These are phyloP conservation scores for Moxostoma hubbsi DNA, from an alignment of 2,797 vertebrate genomes.

Conservation along the genomic window DNA sequence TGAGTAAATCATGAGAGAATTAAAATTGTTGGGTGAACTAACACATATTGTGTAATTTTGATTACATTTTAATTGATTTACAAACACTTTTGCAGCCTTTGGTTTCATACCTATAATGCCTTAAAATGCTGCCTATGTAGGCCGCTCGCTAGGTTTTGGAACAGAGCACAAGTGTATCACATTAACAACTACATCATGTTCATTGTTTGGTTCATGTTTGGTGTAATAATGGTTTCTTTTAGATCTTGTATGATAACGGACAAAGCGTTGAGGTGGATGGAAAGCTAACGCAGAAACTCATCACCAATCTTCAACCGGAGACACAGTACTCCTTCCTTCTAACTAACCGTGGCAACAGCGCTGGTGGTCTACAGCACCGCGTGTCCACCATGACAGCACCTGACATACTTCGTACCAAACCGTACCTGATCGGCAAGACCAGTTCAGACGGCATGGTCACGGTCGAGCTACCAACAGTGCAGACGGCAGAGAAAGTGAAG, in stretches of 20 bases:
- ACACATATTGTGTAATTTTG: no score
- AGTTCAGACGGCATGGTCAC: conserved; percentile 96
- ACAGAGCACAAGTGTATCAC: neutral
- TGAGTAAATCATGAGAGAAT: no score
- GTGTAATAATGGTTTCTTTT: conserved; percentile 26
- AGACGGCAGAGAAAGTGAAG: conserved; percentile 92
- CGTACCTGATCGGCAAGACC: conserved; percentile 91
- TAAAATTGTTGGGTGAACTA: no score
- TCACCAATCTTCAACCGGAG: conserved; percentile 94
- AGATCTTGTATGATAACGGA: conserved; percentile 98
- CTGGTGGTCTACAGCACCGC: conserved; percentile 94
- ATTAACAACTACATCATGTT: neutral
- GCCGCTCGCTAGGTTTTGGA: neutral
- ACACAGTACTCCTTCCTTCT: conserved; percentile 97
- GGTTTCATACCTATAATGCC: no score
- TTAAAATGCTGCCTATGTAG: no score
- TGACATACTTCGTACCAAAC: conserved; percentile 92
- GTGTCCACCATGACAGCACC: conserved; percentile 96
- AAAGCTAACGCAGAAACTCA: conserved; percentile 93
- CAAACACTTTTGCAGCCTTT: no score
- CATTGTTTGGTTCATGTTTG: no score
- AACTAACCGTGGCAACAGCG: conserved; percentile 97
- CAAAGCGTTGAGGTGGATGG: conserved; percentile 98
- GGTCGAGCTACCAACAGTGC: conserved; percentile 90
- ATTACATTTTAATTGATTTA: no score